phyloP scores from a whole-genome alignment of 1,140 invertebrate genomes.

The Euschistus heros region DNA sequence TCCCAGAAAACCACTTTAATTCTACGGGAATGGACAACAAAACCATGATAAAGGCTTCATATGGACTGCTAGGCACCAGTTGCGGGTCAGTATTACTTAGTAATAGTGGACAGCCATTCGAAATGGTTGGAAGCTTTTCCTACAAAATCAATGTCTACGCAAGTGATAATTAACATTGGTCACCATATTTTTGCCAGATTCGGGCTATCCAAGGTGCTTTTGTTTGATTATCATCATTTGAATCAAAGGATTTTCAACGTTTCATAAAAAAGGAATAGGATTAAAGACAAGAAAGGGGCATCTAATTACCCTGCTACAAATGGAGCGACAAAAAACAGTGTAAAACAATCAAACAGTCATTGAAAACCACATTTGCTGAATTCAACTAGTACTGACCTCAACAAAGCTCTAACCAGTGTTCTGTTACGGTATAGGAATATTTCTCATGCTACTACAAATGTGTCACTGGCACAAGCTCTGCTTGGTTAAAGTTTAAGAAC shows the following conservation, averaged over 20 bases:
- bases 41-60: constrained; percentile 11
- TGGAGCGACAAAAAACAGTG: constrained; percentile 32
- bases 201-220: constrained; percentile 28
- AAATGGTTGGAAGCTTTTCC: constrained; percentile 20
- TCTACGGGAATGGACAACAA: not conserved
- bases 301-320: constrained; percentile 33
- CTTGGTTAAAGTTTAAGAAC: constrained; percentile 1
- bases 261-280: constrained; percentile 31
- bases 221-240: constrained; percentile 31
- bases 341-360: constrained; percentile 33
- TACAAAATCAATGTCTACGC: constrained; percentile 5
- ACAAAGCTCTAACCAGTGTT: constrained; percentile 13
- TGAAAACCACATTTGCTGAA: not conserved
- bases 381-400: not conserved
- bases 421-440: constrained; percentile 20
- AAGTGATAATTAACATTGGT: constrained; percentile 19
- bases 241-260: constrained; percentile 27
- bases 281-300: constrained; percentile 27
- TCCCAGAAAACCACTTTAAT: no score
- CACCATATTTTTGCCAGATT: constrained; percentile 31
- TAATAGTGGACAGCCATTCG: constrained; percentile 15
- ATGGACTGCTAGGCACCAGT: constrained; percentile 8
- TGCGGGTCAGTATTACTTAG: not conserved
- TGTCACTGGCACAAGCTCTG: constrained; percentile 19
- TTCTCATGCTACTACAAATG: constrained; percentile 11